Evolutionary conservation across 2,888 invertebrate species (phyloP), one percentile per base, ranked within the genome.

Genomic region (Sycophila texana): DNA sequence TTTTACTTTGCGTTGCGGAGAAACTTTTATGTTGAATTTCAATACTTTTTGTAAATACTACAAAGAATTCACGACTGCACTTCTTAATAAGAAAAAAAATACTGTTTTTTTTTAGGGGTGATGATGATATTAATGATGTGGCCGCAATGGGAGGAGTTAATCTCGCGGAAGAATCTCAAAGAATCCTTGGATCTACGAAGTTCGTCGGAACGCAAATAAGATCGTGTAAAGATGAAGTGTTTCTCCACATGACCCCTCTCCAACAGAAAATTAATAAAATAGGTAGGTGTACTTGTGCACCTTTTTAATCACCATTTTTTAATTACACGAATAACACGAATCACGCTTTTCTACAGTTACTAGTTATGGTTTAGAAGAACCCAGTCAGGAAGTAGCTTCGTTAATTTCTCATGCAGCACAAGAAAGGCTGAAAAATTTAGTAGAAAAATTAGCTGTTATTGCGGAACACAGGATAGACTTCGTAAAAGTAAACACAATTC

Each of bases 141-240:
- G 98, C 99, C 49, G 98, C 99, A 13, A 99, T 99, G 99, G 99
- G 99, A 82, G 99, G 99, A 71, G 99, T 99, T 75, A 99, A 99
- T 92, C 92, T 99, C 86, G 96, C 96, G 0, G 99, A 99, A 91
- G 99, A 99, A 91, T 96, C 96, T 55, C 98, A 98, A 90, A 94
- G 97, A 90, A 99, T 99, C 87, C 93, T 99, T 81, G 97, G 97
- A 16, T 95, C 96, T 18, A 96, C 97, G 1, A 97, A 97, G 87
- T 94, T 96, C 90, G 96, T 97, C 83, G 97, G 97, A 39, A 96
- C 96, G 0, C 97, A 97, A 90, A 94, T 94, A 82, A 91, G 95
- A 83, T 98, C 98, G 0, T 98, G 98, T 91, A 98, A 97, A 91
- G 99, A 99, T 88, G 98, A 98, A 90, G 94, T 94, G 86, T 95